phyloP scores from a whole-genome alignment of 2,888 invertebrate species.

The Cheilosia vernalis region DNA sequence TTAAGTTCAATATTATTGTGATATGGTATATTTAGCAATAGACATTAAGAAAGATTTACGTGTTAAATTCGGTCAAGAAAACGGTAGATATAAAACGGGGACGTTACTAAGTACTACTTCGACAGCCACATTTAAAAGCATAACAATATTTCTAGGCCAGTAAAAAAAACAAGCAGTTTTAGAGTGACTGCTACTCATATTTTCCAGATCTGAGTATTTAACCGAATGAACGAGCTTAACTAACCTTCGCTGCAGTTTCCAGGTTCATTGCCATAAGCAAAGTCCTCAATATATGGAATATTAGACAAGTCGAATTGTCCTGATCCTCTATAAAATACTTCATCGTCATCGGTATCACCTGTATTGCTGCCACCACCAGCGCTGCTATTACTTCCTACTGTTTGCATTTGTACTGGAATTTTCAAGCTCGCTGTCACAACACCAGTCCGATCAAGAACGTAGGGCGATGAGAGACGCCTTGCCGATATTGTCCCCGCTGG shows the following conservation, averaged over 20 bases:
- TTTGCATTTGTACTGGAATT: constrained; percentile 85
- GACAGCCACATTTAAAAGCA: constrained; percentile 43
- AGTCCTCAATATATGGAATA: constrained; percentile 87
- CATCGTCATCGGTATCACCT: constrained; percentile 80
- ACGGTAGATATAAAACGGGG: neutral
- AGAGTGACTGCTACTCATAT: neutral
- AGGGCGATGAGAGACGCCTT: constrained; percentile 86
- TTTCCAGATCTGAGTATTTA: neutral
- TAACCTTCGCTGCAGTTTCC: constrained; percentile 74
- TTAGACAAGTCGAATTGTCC: constrained; percentile 85
- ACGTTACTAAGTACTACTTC: constrained; percentile 47
- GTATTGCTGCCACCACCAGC: constrained; percentile 63
- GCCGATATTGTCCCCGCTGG: constrained; percentile 77
- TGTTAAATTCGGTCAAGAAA: neutral
- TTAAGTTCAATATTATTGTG: too few relatives aligned
- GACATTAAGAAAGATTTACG: too few relatives aligned
- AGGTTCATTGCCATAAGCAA: constrained; percentile 56
- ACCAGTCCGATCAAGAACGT: constrained; percentile 84
- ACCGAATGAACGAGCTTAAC: constrained; percentile 5
- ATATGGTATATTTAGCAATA: too few relatives aligned
- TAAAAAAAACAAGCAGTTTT: neutral
- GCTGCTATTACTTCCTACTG: constrained; percentile 26
- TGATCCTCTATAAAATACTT: constrained; percentile 83
- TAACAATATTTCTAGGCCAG: constrained; percentile 12
- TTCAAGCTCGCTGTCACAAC: constrained; percentile 92